Evolutionary conservation across 1,140 invertebrate genomes (phyloP).

Genomic region (Schlechtendalia chinensis): DNA sequence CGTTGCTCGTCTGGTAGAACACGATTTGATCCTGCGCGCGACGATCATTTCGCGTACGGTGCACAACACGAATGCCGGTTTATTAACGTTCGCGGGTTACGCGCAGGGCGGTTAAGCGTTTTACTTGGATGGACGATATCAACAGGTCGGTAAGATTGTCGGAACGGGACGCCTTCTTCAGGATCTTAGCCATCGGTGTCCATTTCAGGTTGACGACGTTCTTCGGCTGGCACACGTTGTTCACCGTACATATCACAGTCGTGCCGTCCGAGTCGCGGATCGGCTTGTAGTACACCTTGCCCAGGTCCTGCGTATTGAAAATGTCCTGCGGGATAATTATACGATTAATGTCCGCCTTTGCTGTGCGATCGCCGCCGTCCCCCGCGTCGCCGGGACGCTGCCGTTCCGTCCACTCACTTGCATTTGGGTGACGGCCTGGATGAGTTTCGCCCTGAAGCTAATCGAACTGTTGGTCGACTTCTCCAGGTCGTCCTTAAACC

Average conservation of each 20-base stretch:
- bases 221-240: slow-evolving; percentile 80
- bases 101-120: too few relatives aligned
- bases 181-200: slow-evolving; percentile 78
- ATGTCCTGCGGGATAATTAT: slow-evolving; percentile 62
- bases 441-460: slow-evolving; percentile 82
- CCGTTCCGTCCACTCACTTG: slow-evolving; percentile 69
- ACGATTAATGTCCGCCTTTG: neutral
- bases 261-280: slow-evolving; percentile 83
- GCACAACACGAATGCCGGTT: too few relatives aligned
- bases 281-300: slow-evolving; percentile 86
- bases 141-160: slow-evolving; percentile 73
- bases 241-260: slow-evolving; percentile 84
- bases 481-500: slow-evolving; percentile 86
- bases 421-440: slow-evolving; percentile 89
- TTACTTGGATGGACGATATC: slow-evolving; percentile 74
- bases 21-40: slow-evolving; percentile 75
- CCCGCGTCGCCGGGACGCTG: neutral
- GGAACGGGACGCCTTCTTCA: slow-evolving; percentile 68
- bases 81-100: too few relatives aligned
- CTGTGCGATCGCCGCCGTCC: neutral
- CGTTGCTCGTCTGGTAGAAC: slow-evolving; percentile 84
- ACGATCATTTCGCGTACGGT: too few relatives aligned
- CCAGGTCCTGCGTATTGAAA: slow-evolving; percentile 84
- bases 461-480: slow-evolving; percentile 84
- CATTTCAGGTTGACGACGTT: slow-evolving; percentile 84